A percentile compares a stretch with the other conserved stretches of the same genome.
Evolutionary conservation across 2,797 vertebrate genomes (phyloP).

Genomic region (Xiphorhynchus erythropygius): DNA sequence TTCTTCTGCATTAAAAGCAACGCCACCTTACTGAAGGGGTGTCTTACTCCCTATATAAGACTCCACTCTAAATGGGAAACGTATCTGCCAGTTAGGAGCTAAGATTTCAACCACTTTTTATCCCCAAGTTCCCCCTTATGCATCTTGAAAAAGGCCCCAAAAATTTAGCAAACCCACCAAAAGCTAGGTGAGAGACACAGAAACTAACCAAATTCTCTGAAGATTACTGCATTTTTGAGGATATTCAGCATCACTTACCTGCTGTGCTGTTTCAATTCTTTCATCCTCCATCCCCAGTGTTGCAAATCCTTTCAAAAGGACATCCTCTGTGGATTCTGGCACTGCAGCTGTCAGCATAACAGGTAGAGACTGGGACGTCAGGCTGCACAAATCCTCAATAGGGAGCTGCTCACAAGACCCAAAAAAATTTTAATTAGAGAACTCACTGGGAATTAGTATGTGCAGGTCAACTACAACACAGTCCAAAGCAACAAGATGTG

Average conservation of each 20-base stretch:
- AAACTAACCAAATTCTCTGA: neutral
- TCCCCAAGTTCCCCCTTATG: neutral
- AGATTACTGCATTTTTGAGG: neutral
- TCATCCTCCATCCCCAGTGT: slow-evolving; percentile 86
- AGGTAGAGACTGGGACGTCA: slow-evolving; percentile 84
- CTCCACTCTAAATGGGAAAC: neutral
- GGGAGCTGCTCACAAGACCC: slow-evolving; percentile 83
- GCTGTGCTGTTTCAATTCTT: slow-evolving; percentile 94
- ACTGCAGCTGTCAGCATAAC: slow-evolving; percentile 80
- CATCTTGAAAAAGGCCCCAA: neutral
- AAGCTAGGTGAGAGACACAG: neutral
- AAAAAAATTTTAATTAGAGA: slow-evolving; percentile 12
- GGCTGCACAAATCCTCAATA: slow-evolving; percentile 91
- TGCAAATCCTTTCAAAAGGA: slow-evolving; percentile 89
- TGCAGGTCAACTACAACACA: neutral
- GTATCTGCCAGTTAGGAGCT: neutral
- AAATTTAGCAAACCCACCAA: neutral
- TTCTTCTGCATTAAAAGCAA: neutral
- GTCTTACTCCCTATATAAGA: neutral
- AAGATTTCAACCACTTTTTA: rapidly evolving
- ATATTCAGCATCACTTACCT: slow-evolving; percentile 76
- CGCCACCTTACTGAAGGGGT: neutral
- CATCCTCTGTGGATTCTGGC: slow-evolving; percentile 90
- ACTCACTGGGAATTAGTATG: neutral
- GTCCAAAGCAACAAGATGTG: neutral